Percentiles rank a stretch among this genome's conserved stretches.
These are phyloP conservation scores for Hyles lineata DNA, from an alignment of 2,888 invertebrate species.

Conservation along the genomic window DNA sequence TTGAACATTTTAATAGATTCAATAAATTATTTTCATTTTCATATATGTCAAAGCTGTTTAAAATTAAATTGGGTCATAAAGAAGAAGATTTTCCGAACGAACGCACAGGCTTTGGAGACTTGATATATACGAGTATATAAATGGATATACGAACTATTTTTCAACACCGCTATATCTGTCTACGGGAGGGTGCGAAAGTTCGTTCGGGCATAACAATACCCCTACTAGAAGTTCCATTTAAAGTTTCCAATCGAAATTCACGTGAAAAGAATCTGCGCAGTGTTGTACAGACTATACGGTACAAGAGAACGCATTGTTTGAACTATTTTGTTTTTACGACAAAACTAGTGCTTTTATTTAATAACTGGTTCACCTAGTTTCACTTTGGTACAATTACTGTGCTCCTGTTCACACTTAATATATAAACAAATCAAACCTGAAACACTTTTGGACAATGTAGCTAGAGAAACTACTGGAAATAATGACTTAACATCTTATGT, in stretches of 20 bases:
- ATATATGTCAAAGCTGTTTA: neutral
- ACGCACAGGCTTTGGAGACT: neutral
- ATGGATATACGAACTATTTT: slow-evolving; percentile 4
- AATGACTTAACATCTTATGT: too few relatives aligned
- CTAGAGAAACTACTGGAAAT: too few relatives aligned
- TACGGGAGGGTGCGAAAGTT: slow-evolving; percentile 60
- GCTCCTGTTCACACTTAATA: too few relatives aligned
- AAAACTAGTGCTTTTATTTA: neutral
- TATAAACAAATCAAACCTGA: too few relatives aligned
- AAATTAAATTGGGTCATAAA: neutral
- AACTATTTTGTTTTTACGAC: slow-evolving; percentile 13
- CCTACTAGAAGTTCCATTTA: slow-evolving; percentile 55
- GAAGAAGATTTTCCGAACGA: neutral
- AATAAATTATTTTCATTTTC: too few relatives aligned
- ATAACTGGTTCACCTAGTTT: neutral
- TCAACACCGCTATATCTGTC: slow-evolving; percentile 54
- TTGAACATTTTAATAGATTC: too few relatives aligned
- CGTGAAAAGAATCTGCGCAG: slow-evolving; percentile 13
- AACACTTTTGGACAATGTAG: too few relatives aligned
- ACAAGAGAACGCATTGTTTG: slow-evolving; percentile 11
- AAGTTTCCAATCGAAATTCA: slow-evolving; percentile 48
- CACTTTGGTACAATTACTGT: too few relatives aligned
- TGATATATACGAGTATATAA: neutral
- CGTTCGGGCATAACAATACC: slow-evolving; percentile 60
- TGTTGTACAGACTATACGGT: neutral